Percentiles rank a stretch among this genome's conserved stretches.
Evolutionary conservation across 2,888 invertebrate species (phyloP).

Genomic region (Aplocera efformata): DNA sequence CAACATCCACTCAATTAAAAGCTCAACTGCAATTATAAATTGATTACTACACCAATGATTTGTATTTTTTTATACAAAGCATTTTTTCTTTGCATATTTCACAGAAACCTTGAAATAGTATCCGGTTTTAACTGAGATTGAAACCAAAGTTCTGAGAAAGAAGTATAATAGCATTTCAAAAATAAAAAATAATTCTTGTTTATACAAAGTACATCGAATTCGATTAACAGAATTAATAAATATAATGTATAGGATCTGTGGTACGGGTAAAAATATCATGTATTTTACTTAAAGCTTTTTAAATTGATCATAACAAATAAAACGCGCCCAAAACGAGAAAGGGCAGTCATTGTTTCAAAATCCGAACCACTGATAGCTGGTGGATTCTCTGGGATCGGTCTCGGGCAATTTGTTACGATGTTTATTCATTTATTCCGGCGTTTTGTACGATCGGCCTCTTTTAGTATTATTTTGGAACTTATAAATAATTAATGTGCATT

Average conservation of each 20-base stretch:
- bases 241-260: conserved; percentile 7
- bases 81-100: conserved; percentile 3
- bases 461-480: conserved; percentile 71
- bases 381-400: conserved; percentile 35
- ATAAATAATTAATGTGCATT: conserved; percentile 68
- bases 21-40: conserved; percentile 25
- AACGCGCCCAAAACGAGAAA: conserved; percentile 36
- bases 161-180: conserved; percentile 1
- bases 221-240: conserved; percentile 11
- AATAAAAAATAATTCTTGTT: conserved; percentile 3
- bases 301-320: conserved; percentile 35
- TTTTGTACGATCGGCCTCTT: conserved; percentile 57
- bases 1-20: conserved; percentile 27
- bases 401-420: conserved; percentile 61
- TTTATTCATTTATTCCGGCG: conserved; percentile 70
- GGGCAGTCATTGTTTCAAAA: conserved; percentile 43
- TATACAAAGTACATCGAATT: conserved; percentile 8
- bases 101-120: conserved; percentile 2
- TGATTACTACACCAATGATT: conserved; percentile 24
- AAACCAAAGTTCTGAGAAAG: conserved; percentile 6
- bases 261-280: conserved; percentile 13
- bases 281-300: conserved; percentile 27
- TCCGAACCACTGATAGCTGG: conserved; percentile 35
- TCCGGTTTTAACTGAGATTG: conserved; percentile 3
- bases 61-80: conserved; percentile 12